Conservation (phyloP, 2,797 vertebrate species). For the Acanthiza pusilla region DNA sequence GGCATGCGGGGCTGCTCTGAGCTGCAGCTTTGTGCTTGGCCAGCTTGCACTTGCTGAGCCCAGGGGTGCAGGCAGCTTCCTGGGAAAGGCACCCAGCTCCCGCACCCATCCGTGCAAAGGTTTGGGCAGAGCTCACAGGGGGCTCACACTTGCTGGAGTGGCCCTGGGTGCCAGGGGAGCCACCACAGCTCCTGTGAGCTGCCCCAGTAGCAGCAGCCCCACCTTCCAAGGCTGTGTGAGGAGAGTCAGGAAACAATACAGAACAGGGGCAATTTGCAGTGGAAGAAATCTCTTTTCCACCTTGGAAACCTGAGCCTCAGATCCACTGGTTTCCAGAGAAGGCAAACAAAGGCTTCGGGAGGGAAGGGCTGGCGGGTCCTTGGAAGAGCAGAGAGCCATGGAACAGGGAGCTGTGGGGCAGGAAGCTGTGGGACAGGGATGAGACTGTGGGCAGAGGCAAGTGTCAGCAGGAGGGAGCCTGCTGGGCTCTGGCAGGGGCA, state of each 20-base stretch:
- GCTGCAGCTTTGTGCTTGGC: not conserved
- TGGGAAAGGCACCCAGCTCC: not conserved
- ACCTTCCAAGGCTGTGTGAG: not conserved
- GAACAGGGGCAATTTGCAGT: not conserved
- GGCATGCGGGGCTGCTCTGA: too few relatives aligned
- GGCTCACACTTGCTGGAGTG: fast-evolving
- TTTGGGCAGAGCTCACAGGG: not conserved
- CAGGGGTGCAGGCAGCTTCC: not conserved
- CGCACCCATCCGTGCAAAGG: fast-evolving
- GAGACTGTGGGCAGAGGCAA: fast-evolving
- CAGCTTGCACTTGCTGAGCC: not conserved
- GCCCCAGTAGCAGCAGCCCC: not conserved
- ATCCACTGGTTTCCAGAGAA: not conserved
- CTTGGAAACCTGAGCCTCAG: not conserved
- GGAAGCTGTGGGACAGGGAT: not conserved
- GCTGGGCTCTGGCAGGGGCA: not conserved
- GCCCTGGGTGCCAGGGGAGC: not conserved
- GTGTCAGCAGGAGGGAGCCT: not conserved
- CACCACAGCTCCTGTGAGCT: not conserved
- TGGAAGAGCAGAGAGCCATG: not conserved
- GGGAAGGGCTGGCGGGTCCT: not conserved
- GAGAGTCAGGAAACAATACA: not conserved
- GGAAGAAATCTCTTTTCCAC: not conserved
- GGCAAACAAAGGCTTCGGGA: not conserved
- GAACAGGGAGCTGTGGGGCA: not conserved